A percentile compares a stretch with the other conserved stretches of the same genome.
Evolutionary conservation across 2,113 vertebrate genomes (phyloP).

Genomic region (Tringa solitaria): DNA sequence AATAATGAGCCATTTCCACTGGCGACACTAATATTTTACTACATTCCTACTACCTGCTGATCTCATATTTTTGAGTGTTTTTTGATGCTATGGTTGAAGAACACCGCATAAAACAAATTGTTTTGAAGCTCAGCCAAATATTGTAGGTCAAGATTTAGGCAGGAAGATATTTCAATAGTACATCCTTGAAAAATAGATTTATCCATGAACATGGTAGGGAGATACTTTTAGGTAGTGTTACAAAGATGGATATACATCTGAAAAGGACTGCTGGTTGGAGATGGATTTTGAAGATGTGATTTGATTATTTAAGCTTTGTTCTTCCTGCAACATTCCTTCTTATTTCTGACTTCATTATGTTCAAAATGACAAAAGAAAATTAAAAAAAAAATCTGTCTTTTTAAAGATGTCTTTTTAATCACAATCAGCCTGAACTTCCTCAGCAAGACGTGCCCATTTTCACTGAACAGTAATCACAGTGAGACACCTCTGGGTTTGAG

Average conservation of each 20-base stretch:
- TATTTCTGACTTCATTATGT: neutral
- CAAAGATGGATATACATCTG: neutral
- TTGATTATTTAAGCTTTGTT: neutral
- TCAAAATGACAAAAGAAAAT: neutral
- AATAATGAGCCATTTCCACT: constrained; percentile 34
- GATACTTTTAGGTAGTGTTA: neutral
- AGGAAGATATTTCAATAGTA: neutral
- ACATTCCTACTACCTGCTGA: constrained; percentile 34
- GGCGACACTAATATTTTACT: constrained; percentile 12
- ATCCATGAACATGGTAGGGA: neutral
- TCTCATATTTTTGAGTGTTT: constrained; percentile 42
- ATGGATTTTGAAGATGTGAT: neutral
- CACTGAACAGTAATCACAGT: neutral
- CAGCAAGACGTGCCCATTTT: neutral
- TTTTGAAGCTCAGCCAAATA: constrained; percentile 53
- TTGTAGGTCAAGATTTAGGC: constrained; percentile 18
- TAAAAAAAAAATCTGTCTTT: neutral
- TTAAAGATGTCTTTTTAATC: neutral
- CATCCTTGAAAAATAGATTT: constrained; percentile 17
- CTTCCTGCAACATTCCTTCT: neutral
- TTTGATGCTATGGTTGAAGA: constrained; percentile 36
- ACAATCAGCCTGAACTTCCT: neutral
- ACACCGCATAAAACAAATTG: constrained; percentile 56
- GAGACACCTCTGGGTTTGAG: neutral
- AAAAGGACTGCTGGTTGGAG: neutral